These are phyloP conservation scores for Hemicrepidius hirtus DNA, from an alignment of 2,888 invertebrate species.

Conservation along the genomic window DNA sequence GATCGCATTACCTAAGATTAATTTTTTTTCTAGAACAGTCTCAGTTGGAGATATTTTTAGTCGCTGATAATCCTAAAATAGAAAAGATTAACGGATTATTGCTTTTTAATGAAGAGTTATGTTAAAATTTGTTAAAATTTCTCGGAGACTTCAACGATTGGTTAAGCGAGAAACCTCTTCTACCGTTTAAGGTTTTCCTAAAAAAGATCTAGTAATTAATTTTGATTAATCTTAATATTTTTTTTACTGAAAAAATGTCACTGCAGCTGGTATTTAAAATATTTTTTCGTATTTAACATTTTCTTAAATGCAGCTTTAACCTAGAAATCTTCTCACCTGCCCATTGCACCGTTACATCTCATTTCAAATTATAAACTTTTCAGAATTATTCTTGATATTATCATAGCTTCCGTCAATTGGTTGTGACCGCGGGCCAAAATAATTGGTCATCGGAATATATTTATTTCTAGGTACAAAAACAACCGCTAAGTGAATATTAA, in stretches of 20 bases:
- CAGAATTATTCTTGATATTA: conserved; percentile 1
- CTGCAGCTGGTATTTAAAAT: too few relatives aligned
- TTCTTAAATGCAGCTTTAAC: not conserved
- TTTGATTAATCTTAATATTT: too few relatives aligned
- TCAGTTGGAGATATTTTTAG: too few relatives aligned
- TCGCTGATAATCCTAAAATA: not conserved
- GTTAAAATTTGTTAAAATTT: not conserved
- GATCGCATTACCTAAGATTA: not conserved
- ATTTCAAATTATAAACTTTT: not conserved
- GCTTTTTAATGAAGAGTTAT: not conserved
- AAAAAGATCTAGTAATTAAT: too few relatives aligned
- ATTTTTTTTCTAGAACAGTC: not conserved
- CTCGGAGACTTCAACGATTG: conserved; percentile 1
- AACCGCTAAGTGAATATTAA: conserved; percentile 35
- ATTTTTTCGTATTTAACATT: too few relatives aligned
- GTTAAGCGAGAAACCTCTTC: not conserved
- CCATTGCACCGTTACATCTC: conserved; percentile 9
- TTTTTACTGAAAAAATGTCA: too few relatives aligned
- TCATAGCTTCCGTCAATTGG: conserved; percentile 8
- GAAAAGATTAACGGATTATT: not conserved
- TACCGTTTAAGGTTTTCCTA: too few relatives aligned
- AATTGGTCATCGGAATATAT: not conserved
- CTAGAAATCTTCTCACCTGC: not conserved
- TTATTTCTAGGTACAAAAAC: not conserved
- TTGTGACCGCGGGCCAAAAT: not conserved